Percentiles rank a stretch among this genome's conserved stretches.
phyloP scores from a whole-genome alignment of 2,113 vertebrate genomes.

The Brachypteracias leptosomus region DNA sequence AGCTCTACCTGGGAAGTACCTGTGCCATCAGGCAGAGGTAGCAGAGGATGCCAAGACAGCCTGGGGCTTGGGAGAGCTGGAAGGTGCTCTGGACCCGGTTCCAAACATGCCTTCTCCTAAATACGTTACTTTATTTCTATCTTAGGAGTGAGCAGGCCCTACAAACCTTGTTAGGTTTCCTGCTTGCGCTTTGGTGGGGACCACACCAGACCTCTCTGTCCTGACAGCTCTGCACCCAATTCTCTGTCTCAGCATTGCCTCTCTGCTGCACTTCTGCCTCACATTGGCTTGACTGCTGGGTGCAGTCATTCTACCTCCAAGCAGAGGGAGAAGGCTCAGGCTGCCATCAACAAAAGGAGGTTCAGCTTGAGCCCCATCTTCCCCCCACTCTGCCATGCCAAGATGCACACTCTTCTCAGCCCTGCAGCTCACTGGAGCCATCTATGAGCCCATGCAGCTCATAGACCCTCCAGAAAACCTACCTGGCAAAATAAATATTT shows the following conservation, averaged over 20 bases:
- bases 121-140: not conserved
- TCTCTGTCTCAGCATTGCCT: not conserved
- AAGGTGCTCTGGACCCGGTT: not conserved
- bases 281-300: accelerated
- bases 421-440: not conserved
- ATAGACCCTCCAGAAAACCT: not conserved
- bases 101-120: not conserved
- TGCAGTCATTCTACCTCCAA: not conserved
- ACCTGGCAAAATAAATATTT: not conserved
- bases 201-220: not conserved
- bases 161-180: not conserved
- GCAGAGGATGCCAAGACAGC: not conserved
- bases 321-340: not conserved
- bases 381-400: not conserved
- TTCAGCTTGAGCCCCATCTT: not conserved
- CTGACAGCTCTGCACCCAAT: not conserved
- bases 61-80: not conserved
- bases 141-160: not conserved
- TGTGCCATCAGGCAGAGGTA: not conserved
- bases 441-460: not conserved
- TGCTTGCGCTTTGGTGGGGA: accelerated
- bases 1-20: not conserved
- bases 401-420: not conserved
- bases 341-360: not conserved
- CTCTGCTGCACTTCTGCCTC: not conserved